These are phyloP conservation scores for Arnoldichthys spilopterus DNA, from an alignment of 2,797 vertebrate species.

Conservation along the genomic window DNA sequence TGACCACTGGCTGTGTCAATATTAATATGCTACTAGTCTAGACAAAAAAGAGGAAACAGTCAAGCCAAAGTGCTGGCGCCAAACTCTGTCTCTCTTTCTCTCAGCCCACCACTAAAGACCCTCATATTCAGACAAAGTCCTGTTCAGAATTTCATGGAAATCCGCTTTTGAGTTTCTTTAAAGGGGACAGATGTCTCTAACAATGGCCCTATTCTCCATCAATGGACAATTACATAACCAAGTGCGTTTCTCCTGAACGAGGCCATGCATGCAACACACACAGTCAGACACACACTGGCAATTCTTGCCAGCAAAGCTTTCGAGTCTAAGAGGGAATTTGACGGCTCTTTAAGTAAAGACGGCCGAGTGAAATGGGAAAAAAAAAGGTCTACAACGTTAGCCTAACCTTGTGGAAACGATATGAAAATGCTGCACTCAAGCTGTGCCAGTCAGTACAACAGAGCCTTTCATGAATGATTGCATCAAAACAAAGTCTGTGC, in stretches of 20 bases:
- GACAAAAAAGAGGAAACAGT: slow-evolving; percentile 47
- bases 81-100: slow-evolving; percentile 8
- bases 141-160: slow-evolving; percentile 51
- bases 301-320: background rate
- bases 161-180: slow-evolving; percentile 55
- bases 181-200: slow-evolving; percentile 42
- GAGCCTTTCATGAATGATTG: slow-evolving; percentile 17
- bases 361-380: background rate
- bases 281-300: slow-evolving; percentile 19
- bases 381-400: background rate
- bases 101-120: slow-evolving; percentile 12
- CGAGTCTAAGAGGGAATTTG: background rate
- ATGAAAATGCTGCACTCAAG: slow-evolving; percentile 6
- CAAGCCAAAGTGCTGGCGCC: slow-evolving; percentile 27
- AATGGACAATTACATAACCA: slow-evolving; percentile 57
- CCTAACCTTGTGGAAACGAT: slow-evolving; percentile 3
- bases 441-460: slow-evolving; percentile 16
- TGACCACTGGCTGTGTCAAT: slow-evolving; percentile 43
- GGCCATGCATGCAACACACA: slow-evolving; percentile 38
- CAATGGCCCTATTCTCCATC: slow-evolving; percentile 55
- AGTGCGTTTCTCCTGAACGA: slow-evolving; percentile 22
- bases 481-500: slow-evolving; percentile 36
- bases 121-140: slow-evolving; percentile 44
- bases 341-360: slow-evolving; percentile 1
- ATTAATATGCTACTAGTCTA: slow-evolving; percentile 32